Evolutionary conservation across 2,797 vertebrate genomes (phyloP).

Genomic region (Simalia tracyae): DNA sequence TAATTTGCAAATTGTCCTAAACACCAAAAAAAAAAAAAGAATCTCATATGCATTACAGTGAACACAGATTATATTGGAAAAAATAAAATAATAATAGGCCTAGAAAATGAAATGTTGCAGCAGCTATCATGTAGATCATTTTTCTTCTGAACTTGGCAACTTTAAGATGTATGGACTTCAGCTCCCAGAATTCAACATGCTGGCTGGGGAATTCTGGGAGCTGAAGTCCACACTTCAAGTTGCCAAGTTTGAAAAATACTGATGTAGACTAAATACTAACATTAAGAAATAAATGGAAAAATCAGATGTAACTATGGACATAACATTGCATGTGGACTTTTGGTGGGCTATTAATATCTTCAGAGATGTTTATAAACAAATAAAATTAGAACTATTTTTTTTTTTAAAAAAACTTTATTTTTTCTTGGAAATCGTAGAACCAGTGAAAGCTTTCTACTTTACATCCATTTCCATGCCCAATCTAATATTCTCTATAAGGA

Average conservation of each 20-base stretch:
- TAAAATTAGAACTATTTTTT: background rate
- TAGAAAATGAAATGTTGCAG: conserved; percentile 49
- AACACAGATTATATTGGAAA: conserved; percentile 44
- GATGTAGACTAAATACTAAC: conserved; percentile 24
- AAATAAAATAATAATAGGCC: conserved; percentile 56
- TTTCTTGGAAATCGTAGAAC: background rate
- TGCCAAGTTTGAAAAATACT: background rate
- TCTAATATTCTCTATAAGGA: background rate
- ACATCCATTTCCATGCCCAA: background rate
- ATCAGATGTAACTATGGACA: background rate
- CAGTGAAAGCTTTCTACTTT: background rate
- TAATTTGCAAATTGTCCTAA: background rate
- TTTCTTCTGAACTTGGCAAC: background rate
- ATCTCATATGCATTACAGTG: conserved; percentile 33
- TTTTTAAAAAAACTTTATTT: background rate
- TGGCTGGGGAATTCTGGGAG: background rate
- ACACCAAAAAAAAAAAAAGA: background rate
- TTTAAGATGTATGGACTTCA: background rate
- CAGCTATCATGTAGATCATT: background rate
- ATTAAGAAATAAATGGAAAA: conserved; percentile 1
- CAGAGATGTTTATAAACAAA: background rate
- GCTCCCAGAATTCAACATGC: background rate
- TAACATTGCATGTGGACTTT: background rate
- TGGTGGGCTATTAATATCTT: background rate
- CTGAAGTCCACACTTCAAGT: background rate